Conservation (phyloP, 2,888 invertebrate species). For the Congeria kusceri region DNA sequence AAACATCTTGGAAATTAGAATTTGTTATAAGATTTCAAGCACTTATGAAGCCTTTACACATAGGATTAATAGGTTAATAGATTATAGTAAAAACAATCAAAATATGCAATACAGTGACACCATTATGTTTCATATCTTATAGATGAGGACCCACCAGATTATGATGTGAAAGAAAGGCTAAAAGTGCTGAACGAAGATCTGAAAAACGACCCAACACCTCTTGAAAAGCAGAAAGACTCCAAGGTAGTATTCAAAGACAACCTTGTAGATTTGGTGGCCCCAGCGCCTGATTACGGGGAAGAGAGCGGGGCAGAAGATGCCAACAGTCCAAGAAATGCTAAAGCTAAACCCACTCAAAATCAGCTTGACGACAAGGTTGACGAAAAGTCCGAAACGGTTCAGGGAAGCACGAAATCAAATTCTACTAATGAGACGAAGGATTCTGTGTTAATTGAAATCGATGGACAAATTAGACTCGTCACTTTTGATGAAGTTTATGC, state of each 20-base stretch:
- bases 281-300: constrained; percentile 77
- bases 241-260: constrained; percentile 82
- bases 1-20: too few species aligned
- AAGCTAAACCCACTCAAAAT: constrained; percentile 37
- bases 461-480: constrained; percentile 82
- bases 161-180: constrained; percentile 82
- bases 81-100: too few species aligned
- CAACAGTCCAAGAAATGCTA: constrained; percentile 34
- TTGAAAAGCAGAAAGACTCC: constrained; percentile 71
- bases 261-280: constrained; percentile 81
- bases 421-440: constrained; percentile 65
- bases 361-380: constrained; percentile 57
- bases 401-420: constrained; percentile 53
- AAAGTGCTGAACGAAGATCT: constrained; percentile 82
- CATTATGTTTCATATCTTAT: constrained; percentile 3
- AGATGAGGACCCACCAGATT: constrained; percentile 82
- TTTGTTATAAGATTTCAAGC: too few species aligned
- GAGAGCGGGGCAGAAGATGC: constrained; percentile 64
- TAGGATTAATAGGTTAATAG: too few species aligned
- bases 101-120: too few species aligned
- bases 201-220: constrained; percentile 79
- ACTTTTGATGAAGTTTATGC: constrained; percentile 80
- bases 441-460: constrained; percentile 81
- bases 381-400: constrained; percentile 53
- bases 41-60: too few species aligned